Conservation (phyloP, 2,113 vertebrate species). For the Oreotrochilus melanogaster region DNA sequence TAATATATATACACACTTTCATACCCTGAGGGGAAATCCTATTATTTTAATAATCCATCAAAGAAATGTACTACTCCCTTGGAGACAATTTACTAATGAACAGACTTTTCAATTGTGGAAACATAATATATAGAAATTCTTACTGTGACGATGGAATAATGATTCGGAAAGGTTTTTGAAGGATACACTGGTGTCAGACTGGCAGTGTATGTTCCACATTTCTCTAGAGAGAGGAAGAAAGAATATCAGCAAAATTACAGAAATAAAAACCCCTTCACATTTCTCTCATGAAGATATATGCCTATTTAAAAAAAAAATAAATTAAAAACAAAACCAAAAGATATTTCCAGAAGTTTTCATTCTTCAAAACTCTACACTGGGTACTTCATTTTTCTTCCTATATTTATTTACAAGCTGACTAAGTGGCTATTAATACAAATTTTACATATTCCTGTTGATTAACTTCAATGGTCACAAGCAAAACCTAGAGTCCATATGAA, state of each 20-base stretch:
- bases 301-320: no score
- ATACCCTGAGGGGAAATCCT: not conserved
- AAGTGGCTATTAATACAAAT: not conserved
- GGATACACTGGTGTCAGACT: constrained; percentile 92
- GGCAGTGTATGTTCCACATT: constrained; percentile 84
- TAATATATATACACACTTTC: not conserved
- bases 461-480: not conserved
- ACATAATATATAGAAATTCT: constrained; percentile 48
- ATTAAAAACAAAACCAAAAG: not conserved
- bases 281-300: not conserved
- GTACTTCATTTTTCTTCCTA: not conserved
- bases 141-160: constrained; percentile 96
- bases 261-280: not conserved
- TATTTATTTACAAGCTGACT: not conserved
- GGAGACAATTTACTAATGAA: not conserved
- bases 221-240: constrained; percentile 75
- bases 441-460: not conserved
- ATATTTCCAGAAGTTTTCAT: not conserved
- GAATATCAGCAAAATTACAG: constrained; percentile 6
- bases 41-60: not conserved
- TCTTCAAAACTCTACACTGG: not conserved
- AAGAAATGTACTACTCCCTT: not conserved
- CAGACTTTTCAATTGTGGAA: not conserved
- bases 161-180: constrained; percentile 98
- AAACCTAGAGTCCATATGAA: not conserved